Base-by-base conservation (phyloP, 2,797 vertebrate species). In the Characodon lateralis region DNA sequence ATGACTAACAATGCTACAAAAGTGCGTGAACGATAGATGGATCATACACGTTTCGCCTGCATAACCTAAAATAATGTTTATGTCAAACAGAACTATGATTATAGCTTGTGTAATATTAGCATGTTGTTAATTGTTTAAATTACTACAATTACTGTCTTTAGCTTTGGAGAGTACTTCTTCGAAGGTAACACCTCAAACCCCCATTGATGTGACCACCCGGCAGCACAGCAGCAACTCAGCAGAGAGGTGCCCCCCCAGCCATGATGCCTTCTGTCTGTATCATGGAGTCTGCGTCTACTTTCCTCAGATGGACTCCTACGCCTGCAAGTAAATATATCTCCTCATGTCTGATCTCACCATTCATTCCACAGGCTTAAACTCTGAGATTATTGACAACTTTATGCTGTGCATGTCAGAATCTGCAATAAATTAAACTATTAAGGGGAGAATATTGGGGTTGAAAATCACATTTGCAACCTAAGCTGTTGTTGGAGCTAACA, bases 321-420 rank as follows among this genome's bases (percentile, higher is more conserved):
- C 95, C 16, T 99, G 98, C 97, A 98, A 96, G 98, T 97, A 96
- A 96, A 96, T 95, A 73, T 81, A 28, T 3, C 4, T n/a, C 61
- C 35, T 31, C 16, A 22, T 26, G 6, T 69, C 46, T 26, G 6
- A 61, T 68, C 24, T 39, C n/a, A 56, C 10, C 51, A 1, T 73
- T 43, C 84, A 61, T 81, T 43, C 12, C 5, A 39, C 26, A 71
- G 50, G 35, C 51, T 71, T 72, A 70, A 77, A 53, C 61, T 35
- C 51, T 72, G 6, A 61, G n/a, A 77, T 77, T 66, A 53, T 18
- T 65, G 73, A 72, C 26, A n/a, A 31, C 9, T 8, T 71, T 39
- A 58, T 28, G 26, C 20, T 65, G 61, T 65, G 20, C 6, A 16
- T 20, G 10, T 0, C 43, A 28, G 61, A 69, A 46, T 43, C 14